Conservation (phyloP, 2,797 vertebrate species). For the Microhierax caerulescens region DNA sequence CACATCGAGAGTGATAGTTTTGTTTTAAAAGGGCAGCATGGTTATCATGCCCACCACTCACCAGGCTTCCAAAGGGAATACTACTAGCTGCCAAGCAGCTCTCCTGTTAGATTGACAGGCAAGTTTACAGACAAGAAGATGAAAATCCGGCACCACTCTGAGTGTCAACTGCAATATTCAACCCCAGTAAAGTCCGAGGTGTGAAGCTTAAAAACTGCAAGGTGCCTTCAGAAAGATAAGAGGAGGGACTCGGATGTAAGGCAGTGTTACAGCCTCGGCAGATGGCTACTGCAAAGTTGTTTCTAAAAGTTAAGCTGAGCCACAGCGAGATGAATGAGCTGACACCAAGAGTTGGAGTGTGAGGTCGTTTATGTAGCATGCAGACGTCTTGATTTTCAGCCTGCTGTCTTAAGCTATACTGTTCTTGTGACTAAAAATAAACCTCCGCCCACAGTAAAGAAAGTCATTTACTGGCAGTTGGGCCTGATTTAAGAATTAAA, state of each 20-base stretch:
- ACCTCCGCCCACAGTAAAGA: neutral
- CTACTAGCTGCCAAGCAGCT: neutral
- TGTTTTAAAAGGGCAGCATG: neutral
- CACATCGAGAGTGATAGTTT: neutral
- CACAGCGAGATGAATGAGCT: neutral
- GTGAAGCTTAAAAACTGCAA: neutral
- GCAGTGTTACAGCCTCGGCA: neutral
- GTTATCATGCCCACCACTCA: neutral
- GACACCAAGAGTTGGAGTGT: neutral
- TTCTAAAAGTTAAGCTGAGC: neutral
- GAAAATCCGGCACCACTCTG: neutral
- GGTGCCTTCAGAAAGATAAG: neutral
- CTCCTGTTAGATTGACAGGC: neutral
- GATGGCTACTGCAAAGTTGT: neutral
- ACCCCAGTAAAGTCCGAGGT: neutral
- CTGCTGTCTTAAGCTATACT: neutral
- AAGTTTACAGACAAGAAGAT: neutral
- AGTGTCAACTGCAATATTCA: neutral
- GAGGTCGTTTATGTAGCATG: neutral
- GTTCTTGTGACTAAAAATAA: slow-evolving; percentile 41
- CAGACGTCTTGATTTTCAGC: neutral
- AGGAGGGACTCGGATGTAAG: neutral
- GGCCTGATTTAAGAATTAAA: neutral
- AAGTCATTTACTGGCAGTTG: slow-evolving; percentile 12
- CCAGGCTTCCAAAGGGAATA: neutral